Percentiles rank a stretch among this genome's conserved stretches.
These are phyloP conservation scores for Thaumatotibia leucotreta DNA, from an alignment of 1,140 invertebrate genomes.

Conservation along the genomic window DNA sequence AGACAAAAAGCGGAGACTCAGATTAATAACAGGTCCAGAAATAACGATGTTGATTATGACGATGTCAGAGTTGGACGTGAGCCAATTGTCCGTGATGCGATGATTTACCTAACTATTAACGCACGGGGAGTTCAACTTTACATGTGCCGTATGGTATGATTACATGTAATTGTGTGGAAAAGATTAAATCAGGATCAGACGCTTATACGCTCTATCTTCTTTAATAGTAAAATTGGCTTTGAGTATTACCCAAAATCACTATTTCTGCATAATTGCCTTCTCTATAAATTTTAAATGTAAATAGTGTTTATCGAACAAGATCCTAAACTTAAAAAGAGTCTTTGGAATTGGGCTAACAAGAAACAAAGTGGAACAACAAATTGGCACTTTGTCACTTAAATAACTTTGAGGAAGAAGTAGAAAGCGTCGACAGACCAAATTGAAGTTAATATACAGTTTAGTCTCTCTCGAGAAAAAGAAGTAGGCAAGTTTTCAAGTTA, in stretches of 20 bases:
- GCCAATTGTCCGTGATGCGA: slow-evolving; percentile 2
- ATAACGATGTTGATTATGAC: slow-evolving; percentile 8
- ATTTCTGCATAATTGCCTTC: no score
- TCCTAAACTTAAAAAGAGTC: not conserved
- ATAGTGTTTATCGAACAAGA: not conserved
- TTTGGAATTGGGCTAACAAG: not conserved
- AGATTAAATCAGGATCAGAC: no score
- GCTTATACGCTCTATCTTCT: no score
- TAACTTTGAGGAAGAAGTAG: not conserved
- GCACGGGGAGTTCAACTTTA: not conserved
- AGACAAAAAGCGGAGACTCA: not conserved
- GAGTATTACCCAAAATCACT: no score
- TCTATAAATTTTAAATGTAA: no score
- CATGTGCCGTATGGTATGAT: not conserved
- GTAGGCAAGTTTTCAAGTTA: not conserved
- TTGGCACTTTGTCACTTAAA: not conserved
- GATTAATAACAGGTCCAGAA: not conserved
- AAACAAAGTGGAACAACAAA: not conserved
- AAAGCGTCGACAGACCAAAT: not conserved
- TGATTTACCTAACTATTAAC: not conserved
- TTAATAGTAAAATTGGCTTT: no score
- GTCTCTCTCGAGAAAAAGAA: not conserved
- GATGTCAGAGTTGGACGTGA: not conserved
- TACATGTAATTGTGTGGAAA: not conserved
- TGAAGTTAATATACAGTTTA: not conserved